Evolutionary conservation across 2,888 invertebrate genomes (phyloP).

Genomic region (Caenorhabditis drosophilae): DNA sequence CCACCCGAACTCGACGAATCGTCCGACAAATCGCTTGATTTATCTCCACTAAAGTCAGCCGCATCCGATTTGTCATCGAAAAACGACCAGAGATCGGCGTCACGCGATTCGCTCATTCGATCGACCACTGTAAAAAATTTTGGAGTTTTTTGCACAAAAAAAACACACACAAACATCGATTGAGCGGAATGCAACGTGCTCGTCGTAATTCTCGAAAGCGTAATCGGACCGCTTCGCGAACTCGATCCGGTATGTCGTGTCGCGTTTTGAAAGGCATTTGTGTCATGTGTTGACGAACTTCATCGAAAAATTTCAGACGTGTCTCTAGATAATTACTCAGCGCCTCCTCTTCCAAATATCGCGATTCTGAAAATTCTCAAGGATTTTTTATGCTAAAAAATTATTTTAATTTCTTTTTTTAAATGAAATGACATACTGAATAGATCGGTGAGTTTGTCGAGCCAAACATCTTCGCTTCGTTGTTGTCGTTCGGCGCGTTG

Average conservation of each 20-base stretch:
- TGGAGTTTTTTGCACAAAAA: neutral
- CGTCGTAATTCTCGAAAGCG: conserved; percentile 45
- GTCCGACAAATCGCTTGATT: conserved; percentile 28
- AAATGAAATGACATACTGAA: conserved; percentile 27
- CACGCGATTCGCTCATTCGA: conserved; percentile 39
- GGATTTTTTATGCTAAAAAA: neutral
- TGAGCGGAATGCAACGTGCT: conserved; percentile 40
- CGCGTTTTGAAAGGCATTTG: conserved; percentile 36
- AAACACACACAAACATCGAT: conserved; percentile 29
- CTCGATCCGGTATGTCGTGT: conserved; percentile 39
- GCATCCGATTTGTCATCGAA: conserved; percentile 46
- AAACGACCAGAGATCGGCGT: conserved; percentile 44
- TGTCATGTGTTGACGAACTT: conserved; percentile 26
- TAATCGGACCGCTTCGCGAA: conserved; percentile 38
- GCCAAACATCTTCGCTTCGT: conserved; percentile 42
- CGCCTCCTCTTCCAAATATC: conserved; percentile 26
- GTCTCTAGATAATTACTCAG: conserved; percentile 36
- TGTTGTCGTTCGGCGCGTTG: conserved; percentile 28
- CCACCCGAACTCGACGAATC: conserved; percentile 42
- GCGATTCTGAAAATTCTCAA: conserved; percentile 12
- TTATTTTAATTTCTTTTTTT: neutral
- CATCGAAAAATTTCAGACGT: conserved; percentile 35
- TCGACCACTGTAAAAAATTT: conserved; percentile 40
- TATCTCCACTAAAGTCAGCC: conserved; percentile 25
- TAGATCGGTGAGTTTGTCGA: conserved; percentile 25